Evolutionary conservation across 2,113 vertebrate species (phyloP).

Genomic region (Phaethon lepturus): DNA sequence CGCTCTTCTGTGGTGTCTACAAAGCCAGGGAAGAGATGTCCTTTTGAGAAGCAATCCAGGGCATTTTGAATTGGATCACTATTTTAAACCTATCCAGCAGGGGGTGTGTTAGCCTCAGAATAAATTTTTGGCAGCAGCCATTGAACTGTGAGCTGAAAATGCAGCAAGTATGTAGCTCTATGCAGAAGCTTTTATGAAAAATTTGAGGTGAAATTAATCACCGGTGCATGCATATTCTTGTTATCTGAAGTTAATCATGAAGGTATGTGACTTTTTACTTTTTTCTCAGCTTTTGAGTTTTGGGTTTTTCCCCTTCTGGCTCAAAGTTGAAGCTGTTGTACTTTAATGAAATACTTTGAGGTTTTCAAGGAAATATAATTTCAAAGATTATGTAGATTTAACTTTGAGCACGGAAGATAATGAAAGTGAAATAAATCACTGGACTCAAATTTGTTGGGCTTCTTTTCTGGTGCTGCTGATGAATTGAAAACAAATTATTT

Average conservation of each 20-base stretch:
- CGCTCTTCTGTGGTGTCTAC: background rate
- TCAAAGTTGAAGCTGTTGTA: background rate
- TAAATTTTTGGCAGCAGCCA: constrained; percentile 14
- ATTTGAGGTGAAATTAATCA: constrained; percentile 1
- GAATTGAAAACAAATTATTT: background rate
- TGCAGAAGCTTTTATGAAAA: background rate
- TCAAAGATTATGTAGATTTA: background rate
- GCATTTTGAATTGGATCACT: background rate
- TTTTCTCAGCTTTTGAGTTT: background rate
- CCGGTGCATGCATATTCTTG: background rate
- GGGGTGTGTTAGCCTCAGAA: background rate
- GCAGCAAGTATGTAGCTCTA: background rate
- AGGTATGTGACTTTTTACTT: background rate
- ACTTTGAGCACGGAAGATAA: background rate
- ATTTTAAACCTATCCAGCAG: constrained; percentile 17
- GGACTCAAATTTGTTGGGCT: background rate
- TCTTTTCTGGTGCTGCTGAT: background rate
- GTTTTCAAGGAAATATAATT: background rate
- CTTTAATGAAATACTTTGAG: background rate
- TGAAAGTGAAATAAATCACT: background rate
- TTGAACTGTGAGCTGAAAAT: constrained; percentile 27
- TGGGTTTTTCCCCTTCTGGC: background rate
- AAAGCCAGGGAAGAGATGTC: background rate
- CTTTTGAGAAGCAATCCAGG: background rate
- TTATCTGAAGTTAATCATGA: constrained; percentile 1